A percentile compares a stretch with the other conserved stretches of the same genome.
These are phyloP conservation scores for Semotilus atromaculatus DNA, from an alignment of 2,797 vertebrate species.

Conservation along the genomic window DNA sequence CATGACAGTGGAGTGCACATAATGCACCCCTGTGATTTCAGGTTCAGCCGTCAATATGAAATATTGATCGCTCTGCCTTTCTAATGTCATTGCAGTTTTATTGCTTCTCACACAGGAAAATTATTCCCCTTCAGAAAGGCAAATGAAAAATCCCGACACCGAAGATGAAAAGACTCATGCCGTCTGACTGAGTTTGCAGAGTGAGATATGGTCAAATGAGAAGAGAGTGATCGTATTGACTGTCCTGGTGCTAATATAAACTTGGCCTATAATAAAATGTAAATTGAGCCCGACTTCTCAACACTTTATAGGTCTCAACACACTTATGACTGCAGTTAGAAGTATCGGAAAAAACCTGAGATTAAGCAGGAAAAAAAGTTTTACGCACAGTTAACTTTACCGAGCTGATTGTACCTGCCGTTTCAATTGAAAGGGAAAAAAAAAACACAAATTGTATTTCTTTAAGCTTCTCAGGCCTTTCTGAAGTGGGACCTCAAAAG, in stretches of 20 bases:
- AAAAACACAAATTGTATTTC: not conserved
- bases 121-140: conserved; percentile 51
- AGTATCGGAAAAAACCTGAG: not conserved
- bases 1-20: conserved; percentile 31
- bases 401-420: not conserved
- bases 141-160: conserved; percentile 70
- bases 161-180: conserved; percentile 57
- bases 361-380: not conserved
- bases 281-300: conserved; percentile 22
- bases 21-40: conserved; percentile 49
- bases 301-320: not conserved
- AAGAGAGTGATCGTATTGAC: conserved; percentile 44
- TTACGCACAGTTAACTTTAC: not conserved
- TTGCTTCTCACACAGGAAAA: conserved; percentile 70
- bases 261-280: conserved; percentile 44
- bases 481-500: not conserved
- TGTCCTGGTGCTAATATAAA: conserved; percentile 39
- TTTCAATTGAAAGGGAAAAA: not conserved
- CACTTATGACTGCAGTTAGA: conserved; percentile 11
- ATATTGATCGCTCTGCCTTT: conserved; percentile 71
- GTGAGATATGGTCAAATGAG: conserved; percentile 50
- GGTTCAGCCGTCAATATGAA: conserved; percentile 62
- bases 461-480: not conserved
- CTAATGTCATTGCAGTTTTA: conserved; percentile 74
- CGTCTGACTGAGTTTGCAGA: conserved; percentile 50